Percentiles rank a stretch among this genome's conserved stretches.
phyloP scores from a whole-genome alignment of 92 coral and sea anemone species.

The Epizoanthus fatuus region DNA sequence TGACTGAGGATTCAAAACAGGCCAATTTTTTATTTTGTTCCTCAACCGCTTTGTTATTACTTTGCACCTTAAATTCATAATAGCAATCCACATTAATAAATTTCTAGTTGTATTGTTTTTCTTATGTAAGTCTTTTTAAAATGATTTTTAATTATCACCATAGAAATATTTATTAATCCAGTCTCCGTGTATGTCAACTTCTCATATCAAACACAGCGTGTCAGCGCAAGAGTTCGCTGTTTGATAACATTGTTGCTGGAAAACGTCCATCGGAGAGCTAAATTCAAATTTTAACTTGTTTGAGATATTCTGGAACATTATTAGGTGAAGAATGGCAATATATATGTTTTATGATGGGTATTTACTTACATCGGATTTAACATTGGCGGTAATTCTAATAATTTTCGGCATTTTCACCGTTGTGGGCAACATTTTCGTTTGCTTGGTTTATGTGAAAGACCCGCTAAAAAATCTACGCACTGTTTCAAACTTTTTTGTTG shows the following conservation, averaged over 20 bases:
- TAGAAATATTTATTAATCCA: conserved; percentile 32
- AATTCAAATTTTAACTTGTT: neutral
- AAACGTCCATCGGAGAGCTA: neutral
- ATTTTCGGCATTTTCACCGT: conserved; percentile 80
- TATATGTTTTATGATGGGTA: conserved; percentile 86
- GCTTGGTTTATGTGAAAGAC: conserved; percentile 72
- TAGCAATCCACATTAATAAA: conserved; percentile 13
- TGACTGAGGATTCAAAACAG: neutral
- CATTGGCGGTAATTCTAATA: conserved; percentile 71
- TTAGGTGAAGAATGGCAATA: conserved; percentile 39
- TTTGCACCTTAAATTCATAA: conserved; percentile 11
- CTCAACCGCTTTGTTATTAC: neutral
- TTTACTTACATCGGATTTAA: conserved; percentile 67
- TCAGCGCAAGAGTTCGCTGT: neutral
- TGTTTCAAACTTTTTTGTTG: conserved; percentile 73
- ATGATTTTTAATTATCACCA: conserved; percentile 32
- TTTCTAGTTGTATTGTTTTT: conserved; percentile 5
- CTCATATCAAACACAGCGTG: conserved; percentile 4
- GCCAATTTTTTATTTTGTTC: neutral
- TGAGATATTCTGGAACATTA: neutral
- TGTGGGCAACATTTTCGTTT: conserved; percentile 74
- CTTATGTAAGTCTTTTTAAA: conserved; percentile 12
- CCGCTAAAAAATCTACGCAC: conserved; percentile 80
- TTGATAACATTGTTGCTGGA: neutral
- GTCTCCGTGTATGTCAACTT: conserved; percentile 4